These are phyloP conservation scores for Phaedon cochleariae DNA, from an alignment of 2,888 invertebrate species.

Conservation along the genomic window DNA sequence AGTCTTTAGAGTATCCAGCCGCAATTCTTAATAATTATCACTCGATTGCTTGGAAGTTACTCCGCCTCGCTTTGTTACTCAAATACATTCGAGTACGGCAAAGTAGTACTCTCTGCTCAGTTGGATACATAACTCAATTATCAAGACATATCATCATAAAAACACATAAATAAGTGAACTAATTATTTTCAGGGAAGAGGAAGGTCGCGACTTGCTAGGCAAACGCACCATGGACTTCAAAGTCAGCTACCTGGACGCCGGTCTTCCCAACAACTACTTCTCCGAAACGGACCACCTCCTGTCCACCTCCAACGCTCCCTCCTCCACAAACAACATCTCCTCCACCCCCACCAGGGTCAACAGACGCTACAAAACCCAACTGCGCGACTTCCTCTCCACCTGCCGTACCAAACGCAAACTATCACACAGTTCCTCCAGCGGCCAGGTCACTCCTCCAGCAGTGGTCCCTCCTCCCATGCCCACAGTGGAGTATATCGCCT, in stretches of 20 bases:
- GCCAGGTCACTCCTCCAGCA: conserved; percentile 60
- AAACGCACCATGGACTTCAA: conserved; percentile 99
- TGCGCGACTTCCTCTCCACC: conserved; percentile 91
- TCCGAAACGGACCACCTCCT: conserved; percentile 84
- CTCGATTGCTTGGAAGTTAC: too few relatives aligned
- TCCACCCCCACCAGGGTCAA: conserved; percentile 77
- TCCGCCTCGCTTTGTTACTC: too few relatives aligned
- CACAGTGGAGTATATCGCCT: conserved; percentile 72
- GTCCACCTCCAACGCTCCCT: conserved; percentile 68
- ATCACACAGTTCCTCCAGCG: conserved; percentile 55
- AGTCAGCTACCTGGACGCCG: conserved; percentile 95
- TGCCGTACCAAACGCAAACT: conserved; percentile 70
- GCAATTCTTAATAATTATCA: too few relatives aligned
- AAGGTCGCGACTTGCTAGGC: conserved; percentile 95
- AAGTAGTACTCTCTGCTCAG: too few relatives aligned
- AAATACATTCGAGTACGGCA: too few relatives aligned
- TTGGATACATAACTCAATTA: too few relatives aligned
- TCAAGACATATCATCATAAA: too few relatives aligned
- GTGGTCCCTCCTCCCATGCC: conserved; percentile 63
- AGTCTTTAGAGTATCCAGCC: too few relatives aligned
- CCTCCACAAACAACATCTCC: conserved; percentile 64
- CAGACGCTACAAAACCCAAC: conserved; percentile 91
- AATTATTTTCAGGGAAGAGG: conserved; percentile 94
- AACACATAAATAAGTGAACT: too few relatives aligned
- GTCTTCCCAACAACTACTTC: conserved; percentile 89